Conservation (phyloP, 2,888 invertebrate genomes). For the Agonopterix subpropinquella region DNA sequence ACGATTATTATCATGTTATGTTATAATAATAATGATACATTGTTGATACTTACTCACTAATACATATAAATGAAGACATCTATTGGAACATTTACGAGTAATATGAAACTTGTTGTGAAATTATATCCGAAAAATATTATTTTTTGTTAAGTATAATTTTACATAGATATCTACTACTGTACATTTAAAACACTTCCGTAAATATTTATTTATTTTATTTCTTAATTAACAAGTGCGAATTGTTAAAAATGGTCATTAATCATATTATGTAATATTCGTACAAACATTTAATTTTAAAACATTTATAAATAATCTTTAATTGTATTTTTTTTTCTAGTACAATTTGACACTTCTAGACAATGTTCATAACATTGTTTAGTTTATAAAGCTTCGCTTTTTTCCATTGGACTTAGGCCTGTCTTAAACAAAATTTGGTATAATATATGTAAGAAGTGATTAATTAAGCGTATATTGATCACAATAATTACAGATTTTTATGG, state of each 20-base stretch:
- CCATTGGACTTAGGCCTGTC: constrained; percentile 36
- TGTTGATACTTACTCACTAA: no score
- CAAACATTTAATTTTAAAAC: constrained; percentile 31
- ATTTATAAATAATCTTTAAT: constrained; percentile 10
- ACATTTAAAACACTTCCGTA: constrained; percentile 25
- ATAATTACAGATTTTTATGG: constrained; percentile 23
- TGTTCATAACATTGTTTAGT: constrained; percentile 16
- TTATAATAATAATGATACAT: no score
- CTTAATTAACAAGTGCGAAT: constrained; percentile 29
- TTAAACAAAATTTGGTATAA: constrained; percentile 8
- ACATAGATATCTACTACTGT: constrained; percentile 19
- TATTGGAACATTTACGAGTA: no score
- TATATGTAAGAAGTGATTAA: constrained; percentile 8
- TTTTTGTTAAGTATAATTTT: no score
- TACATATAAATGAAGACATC: no score
- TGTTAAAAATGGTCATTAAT: constrained; percentile 31
- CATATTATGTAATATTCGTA: constrained; percentile 19
- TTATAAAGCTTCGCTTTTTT: constrained; percentile 37
- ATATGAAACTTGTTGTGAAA: no score
- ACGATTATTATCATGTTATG: no score
- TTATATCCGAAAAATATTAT: no score
- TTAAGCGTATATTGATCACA: constrained; percentile 54
- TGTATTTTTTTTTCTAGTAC: constrained; percentile 18
- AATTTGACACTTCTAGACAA: constrained; percentile 25
- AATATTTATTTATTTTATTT: constrained; percentile 19